These are phyloP conservation scores for Lacanobia wlatinum DNA, from an alignment of 2,888 invertebrate species.

Conservation along the genomic window DNA sequence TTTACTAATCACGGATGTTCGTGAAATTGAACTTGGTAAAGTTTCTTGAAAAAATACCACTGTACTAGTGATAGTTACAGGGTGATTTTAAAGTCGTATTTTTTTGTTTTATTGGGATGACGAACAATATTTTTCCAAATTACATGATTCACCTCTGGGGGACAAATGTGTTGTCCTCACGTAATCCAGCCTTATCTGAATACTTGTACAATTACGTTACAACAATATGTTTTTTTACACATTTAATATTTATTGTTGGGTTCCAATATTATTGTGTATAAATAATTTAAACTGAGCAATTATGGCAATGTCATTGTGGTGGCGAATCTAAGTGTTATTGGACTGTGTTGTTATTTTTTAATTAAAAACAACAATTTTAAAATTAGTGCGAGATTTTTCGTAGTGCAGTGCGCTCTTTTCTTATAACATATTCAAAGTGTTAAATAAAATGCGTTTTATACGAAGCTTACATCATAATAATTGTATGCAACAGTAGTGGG, in stretches of 20 bases:
- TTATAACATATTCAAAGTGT: constrained; percentile 36
- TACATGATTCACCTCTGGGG: constrained; percentile 70
- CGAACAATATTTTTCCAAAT: constrained; percentile 64
- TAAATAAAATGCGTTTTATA: constrained; percentile 31
- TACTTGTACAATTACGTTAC: constrained; percentile 66
- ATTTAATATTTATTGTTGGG: constrained; percentile 56
- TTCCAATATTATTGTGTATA: constrained; percentile 60
- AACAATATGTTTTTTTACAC: constrained; percentile 62
- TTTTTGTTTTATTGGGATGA: constrained; percentile 48
- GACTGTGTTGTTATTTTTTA: constrained; percentile 33
- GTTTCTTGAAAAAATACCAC: constrained; percentile 61
- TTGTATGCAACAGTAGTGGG: constrained; percentile 46
- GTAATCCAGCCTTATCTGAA: constrained; percentile 70
- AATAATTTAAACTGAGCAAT: constrained; percentile 57
- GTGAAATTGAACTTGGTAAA: constrained; percentile 67
- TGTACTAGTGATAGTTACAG: neutral
- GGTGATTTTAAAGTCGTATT: constrained; percentile 39
- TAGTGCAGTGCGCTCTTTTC: constrained; percentile 46
- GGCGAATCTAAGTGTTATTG: constrained; percentile 27
- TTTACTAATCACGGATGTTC: constrained; percentile 68
- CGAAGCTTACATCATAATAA: constrained; percentile 38
- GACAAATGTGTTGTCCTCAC: constrained; percentile 61
- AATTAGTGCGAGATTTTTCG: constrained; percentile 27
- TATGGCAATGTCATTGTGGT: constrained; percentile 49
- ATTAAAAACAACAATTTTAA: neutral